These are phyloP conservation scores for Heliconius charithonia DNA, from an alignment of 2,888 invertebrate species.

Conservation along the genomic window DNA sequence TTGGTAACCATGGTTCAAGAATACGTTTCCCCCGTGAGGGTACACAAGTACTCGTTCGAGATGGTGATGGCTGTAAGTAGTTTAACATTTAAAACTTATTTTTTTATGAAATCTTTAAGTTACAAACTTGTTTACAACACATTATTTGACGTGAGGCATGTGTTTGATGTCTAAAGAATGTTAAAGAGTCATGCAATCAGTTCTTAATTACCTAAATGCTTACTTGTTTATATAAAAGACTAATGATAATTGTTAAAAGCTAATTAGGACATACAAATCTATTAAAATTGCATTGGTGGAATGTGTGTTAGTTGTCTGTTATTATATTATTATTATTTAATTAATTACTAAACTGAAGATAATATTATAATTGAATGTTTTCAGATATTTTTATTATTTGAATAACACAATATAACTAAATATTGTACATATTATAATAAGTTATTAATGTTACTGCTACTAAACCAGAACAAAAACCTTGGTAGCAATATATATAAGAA, in stretches of 20 bases:
- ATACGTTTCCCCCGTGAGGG: conserved; percentile 96
- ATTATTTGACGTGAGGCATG: conserved; percentile 17
- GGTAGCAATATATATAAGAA: not conserved
- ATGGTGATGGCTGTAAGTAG: conserved; percentile 96
- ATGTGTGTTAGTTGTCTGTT: not conserved
- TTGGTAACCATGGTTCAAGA: conserved; percentile 94
- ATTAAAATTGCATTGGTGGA: conserved; percentile 4
- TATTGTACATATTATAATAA: not conserved
- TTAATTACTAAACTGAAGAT: not conserved
- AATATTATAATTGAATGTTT: not conserved
- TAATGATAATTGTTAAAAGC: not conserved
- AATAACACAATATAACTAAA: not conserved
- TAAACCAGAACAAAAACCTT: not conserved
- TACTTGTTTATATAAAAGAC: not conserved
- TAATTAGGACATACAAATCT: conserved; percentile 2
- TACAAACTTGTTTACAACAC: conserved; percentile 18
- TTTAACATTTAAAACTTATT: not conserved
- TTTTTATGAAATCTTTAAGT: not conserved
- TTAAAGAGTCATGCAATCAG: conserved; percentile 10
- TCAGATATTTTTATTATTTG: not conserved
- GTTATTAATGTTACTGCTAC: not conserved
- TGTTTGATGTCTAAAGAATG: not conserved
- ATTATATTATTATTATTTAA: not conserved
- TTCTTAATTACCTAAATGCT: not conserved
- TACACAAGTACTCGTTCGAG: conserved; percentile 97